phyloP scores from a whole-genome alignment of 2,113 vertebrate species.

The Probosciger aterrimus region DNA sequence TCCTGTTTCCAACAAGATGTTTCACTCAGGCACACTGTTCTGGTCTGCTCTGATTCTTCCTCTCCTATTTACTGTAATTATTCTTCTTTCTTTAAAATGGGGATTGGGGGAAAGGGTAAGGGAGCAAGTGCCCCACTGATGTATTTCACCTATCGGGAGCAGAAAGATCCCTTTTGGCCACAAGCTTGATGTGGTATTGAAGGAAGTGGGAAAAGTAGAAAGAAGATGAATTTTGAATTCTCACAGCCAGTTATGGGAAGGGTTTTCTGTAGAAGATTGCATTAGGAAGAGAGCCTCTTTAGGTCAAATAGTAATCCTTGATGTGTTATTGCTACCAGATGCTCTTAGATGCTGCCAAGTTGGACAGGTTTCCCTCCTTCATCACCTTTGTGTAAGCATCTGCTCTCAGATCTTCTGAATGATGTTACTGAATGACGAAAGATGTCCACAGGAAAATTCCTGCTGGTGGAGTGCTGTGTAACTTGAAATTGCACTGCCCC shows the following conservation, averaged over 20 bases:
- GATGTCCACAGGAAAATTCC: background rate
- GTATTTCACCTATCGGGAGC: background rate
- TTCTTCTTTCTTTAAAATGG: background rate
- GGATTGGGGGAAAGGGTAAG: background rate
- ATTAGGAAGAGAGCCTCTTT: background rate
- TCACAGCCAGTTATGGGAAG: background rate
- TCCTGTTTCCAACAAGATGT: background rate
- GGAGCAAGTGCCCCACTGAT: background rate
- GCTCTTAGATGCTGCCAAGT: background rate
- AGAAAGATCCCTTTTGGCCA: background rate
- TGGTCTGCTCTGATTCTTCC: background rate
- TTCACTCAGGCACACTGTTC: background rate
- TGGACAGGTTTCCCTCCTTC: background rate
- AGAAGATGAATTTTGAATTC: background rate
- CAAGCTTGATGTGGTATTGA: background rate
- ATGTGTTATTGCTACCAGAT: conserved; percentile 16
- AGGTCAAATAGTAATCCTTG: background rate
- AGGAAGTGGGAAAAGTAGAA: background rate
- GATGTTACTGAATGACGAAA: background rate
- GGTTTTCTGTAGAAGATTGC: background rate
- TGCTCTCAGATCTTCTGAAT: background rate
- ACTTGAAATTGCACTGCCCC: background rate
- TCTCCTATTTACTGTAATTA: background rate
- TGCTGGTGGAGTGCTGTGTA: background rate
- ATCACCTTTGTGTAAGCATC: background rate